These are phyloP conservation scores for Thryonomys swinderianus DNA, from an alignment of 2,113 vertebrate species.

Conservation along the genomic window DNA sequence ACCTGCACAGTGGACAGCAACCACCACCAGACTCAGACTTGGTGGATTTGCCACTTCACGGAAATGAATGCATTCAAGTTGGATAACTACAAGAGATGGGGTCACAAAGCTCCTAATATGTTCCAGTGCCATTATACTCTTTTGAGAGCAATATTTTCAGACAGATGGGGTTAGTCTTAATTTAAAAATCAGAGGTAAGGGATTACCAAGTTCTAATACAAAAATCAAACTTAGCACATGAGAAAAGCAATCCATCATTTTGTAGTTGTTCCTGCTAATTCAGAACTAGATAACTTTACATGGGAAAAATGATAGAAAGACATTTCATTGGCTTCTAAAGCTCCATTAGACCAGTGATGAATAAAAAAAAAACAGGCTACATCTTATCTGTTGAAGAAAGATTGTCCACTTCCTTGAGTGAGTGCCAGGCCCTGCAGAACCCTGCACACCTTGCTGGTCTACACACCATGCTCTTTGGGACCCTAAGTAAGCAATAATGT, in stretches of 20 bases:
- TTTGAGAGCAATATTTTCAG: not conserved
- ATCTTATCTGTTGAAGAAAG: not conserved
- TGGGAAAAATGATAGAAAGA: not conserved
- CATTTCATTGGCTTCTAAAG: not conserved
- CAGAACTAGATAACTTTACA: not conserved
- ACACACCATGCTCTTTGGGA: not conserved
- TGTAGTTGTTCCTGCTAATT: not conserved
- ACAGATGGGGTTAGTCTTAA: not conserved
- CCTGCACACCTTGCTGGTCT: not conserved
- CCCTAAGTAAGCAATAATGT: not conserved
- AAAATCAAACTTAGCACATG: not conserved
- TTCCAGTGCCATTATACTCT: not conserved
- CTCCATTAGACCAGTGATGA: not conserved
- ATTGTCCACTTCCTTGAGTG: not conserved
- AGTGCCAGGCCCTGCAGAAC: not conserved
- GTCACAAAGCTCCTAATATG: not conserved
- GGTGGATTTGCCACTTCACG: too few species aligned
- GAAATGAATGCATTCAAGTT: too few species aligned
- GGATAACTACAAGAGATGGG: not conserved
- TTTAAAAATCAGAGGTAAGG: not conserved
- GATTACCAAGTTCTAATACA: not conserved
- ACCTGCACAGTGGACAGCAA: not conserved
- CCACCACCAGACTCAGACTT: not conserved
- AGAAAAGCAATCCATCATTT: not conserved
- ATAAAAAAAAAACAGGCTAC: not conserved